Base-by-base conservation (phyloP, 2,113 vertebrate genomes). In the Hassar affinis region DNA sequence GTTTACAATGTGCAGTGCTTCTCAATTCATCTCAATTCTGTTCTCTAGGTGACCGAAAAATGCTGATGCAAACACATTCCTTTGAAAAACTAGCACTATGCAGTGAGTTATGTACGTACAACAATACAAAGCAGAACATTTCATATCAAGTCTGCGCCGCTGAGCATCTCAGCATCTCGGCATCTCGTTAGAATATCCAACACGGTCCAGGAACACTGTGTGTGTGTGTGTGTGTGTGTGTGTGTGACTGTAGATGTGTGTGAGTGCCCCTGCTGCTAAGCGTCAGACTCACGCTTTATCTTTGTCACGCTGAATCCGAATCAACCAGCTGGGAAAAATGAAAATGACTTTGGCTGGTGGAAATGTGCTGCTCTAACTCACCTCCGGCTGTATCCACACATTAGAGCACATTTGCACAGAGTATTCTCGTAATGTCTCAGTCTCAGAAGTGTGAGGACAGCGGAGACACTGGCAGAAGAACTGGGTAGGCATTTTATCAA, bases 221-320 rank as follows among this genome's bases (percentile, higher is more conserved):
- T 25, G 66, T 80, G 54, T 42, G 27, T 15, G 78, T 38, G 20
- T 27, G 45, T 61, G 42, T 35, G 22, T 14, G 68, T 52, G 35
- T 66, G 69, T 35, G 35, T 18, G 77, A 49, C n/a, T 35, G 38
- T 57, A 52, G 33, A 27, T 12, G 68, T 52, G n/a, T 57, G 59
- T n/a, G 56, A 69, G 71, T 51, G 18, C 52, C 62, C 82, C 84
- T 80, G 47, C 49, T 81, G 57, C 49, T 56, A 51, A 47, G 45
- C 27, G 33, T 78, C 77, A 68, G 35, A 79, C 17, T 14, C 35
- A 18, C 27, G 33, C 38, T 79, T 85, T 52, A 25, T 75, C 64
- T 82, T 72, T 72, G 80, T 83, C 54, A 62, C n/a, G 35, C 66
- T 64, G 75, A 82, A 83, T 86, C 56, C 78, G 33, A 86, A 85